phyloP scores from a whole-genome alignment of 1,140 invertebrate species.

The Oscheius sp. region DNA sequence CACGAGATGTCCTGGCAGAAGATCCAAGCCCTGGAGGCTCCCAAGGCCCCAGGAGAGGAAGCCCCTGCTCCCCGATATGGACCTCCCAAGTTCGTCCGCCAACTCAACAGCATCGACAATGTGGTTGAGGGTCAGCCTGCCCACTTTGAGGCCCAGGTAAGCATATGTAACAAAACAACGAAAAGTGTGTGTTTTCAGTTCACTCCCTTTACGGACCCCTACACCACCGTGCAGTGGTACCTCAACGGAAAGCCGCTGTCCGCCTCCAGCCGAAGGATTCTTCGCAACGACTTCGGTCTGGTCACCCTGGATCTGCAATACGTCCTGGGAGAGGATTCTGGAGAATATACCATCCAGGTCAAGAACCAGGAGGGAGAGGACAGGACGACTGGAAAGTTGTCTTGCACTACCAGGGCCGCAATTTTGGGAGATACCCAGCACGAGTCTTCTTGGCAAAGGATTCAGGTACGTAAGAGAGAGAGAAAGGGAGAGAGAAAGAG shows the following conservation, averaged over 20 bases:
- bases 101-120: conserved; percentile 66
- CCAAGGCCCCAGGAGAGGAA: conserved; percentile 73
- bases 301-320: conserved; percentile 84
- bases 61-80: conserved; percentile 65
- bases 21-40: conserved; percentile 81
- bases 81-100: conserved; percentile 53
- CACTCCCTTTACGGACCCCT: conserved; percentile 83
- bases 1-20: conserved; percentile 78
- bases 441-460: conserved; percentile 71
- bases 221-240: conserved; percentile 89
- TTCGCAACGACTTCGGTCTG: conserved; percentile 73
- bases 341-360: conserved; percentile 86
- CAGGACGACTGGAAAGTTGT: conserved; percentile 77
- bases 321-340: conserved; percentile 80
- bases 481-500: too few relatives aligned
- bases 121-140: conserved; percentile 80
- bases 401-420: conserved; percentile 69
- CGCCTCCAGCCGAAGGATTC: conserved; percentile 38
- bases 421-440: conserved; percentile 83
- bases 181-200: conserved; percentile 69
- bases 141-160: conserved; percentile 73
- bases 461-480: too few relatives aligned
- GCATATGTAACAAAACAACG: background rate
- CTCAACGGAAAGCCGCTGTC: conserved; percentile 55
- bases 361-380: conserved; percentile 87